Percentiles rank a stretch among this genome's conserved stretches.
phyloP scores from a whole-genome alignment of 2,888 invertebrate genomes.

The Eristalis tenax region DNA sequence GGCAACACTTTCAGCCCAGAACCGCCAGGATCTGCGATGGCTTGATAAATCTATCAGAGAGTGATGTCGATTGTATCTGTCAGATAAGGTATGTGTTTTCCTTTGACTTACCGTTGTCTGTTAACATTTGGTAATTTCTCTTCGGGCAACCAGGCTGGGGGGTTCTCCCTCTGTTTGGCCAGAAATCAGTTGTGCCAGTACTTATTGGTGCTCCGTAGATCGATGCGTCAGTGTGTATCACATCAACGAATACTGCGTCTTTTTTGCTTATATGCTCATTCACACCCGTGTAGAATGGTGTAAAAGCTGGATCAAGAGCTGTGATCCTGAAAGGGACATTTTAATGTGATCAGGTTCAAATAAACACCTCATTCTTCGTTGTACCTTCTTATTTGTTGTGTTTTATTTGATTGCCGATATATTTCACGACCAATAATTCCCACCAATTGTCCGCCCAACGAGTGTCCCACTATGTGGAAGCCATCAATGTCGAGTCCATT shows the following conservation, averaged over 20 bases:
- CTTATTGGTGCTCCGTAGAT: constrained; percentile 84
- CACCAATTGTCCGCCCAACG: constrained; percentile 79
- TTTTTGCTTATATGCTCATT: constrained; percentile 81
- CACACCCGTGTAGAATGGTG: constrained; percentile 82
- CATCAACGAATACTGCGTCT: constrained; percentile 85
- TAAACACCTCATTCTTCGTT: not conserved
- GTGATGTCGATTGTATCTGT: no score
- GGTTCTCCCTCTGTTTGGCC: constrained; percentile 85
- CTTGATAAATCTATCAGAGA: constrained; percentile 83
- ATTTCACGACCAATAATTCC: constrained; percentile 79
- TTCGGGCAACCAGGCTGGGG: constrained; percentile 84
- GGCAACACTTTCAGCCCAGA: constrained; percentile 84
- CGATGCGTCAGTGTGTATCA: constrained; percentile 87
- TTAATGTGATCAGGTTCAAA: not conserved
- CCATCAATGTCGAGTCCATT: constrained; percentile 77
- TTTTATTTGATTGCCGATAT: constrained; percentile 73
- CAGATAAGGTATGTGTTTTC: not conserved
- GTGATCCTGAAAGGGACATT: constrained; percentile 81
- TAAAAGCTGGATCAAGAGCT: constrained; percentile 85
- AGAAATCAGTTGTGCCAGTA: constrained; percentile 85
- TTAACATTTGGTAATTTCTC: constrained; percentile 79
- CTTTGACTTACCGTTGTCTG: constrained; percentile 76
- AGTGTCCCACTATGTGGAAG: constrained; percentile 80
- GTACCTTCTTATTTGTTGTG: constrained; percentile 73
- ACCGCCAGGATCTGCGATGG: constrained; percentile 85